Evolutionary conservation across 2,888 invertebrate species (phyloP).

Genomic region (Pediacus dermestoides): DNA sequence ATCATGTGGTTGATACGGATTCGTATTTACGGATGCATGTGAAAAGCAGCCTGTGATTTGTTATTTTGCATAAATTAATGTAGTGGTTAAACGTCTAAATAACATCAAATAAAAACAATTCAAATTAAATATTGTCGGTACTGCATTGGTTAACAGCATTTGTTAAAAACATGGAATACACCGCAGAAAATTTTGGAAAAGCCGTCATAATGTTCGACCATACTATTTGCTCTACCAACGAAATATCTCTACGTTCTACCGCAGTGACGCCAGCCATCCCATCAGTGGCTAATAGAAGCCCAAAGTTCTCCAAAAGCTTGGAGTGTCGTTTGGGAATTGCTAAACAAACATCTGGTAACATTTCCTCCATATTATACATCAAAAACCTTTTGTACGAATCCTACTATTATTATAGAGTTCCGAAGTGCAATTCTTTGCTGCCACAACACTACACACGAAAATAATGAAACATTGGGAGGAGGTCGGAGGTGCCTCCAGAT

Average conservation of each 20-base stretch:
- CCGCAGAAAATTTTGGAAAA: constrained; percentile 63
- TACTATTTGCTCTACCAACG: too few relatives aligned
- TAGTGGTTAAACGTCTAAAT: too few relatives aligned
- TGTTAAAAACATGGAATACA: constrained; percentile 59
- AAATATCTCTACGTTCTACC: too few relatives aligned
- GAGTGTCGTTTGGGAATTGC: constrained; percentile 88
- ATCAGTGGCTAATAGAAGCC: constrained; percentile 80
- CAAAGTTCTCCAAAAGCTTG: constrained; percentile 87
- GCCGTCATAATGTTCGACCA: constrained; percentile 66
- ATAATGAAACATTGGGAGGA: constrained; percentile 85
- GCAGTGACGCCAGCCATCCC: constrained; percentile 62
- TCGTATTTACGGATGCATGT: too few relatives aligned
- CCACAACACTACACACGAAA: constrained; percentile 85
- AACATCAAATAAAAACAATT: too few relatives aligned
- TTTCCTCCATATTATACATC: too few relatives aligned
- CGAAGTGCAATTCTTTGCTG: constrained; percentile 92
- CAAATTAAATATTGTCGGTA: too few relatives aligned
- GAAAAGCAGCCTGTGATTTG: too few relatives aligned
- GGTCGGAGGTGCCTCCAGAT: constrained; percentile 72
- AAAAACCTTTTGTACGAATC: too few relatives aligned
- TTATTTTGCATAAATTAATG: too few relatives aligned
- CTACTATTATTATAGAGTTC: constrained; percentile 69
- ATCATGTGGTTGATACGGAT: too few relatives aligned
- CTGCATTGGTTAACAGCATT: too few relatives aligned
- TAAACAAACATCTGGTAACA: constrained; percentile 73